A percentile compares a stretch with the other conserved stretches of the same genome.
These are phyloP conservation scores for Trachythela sp. DNA, from an alignment of 64 coral and sea anemone species.

Conservation along the genomic window DNA sequence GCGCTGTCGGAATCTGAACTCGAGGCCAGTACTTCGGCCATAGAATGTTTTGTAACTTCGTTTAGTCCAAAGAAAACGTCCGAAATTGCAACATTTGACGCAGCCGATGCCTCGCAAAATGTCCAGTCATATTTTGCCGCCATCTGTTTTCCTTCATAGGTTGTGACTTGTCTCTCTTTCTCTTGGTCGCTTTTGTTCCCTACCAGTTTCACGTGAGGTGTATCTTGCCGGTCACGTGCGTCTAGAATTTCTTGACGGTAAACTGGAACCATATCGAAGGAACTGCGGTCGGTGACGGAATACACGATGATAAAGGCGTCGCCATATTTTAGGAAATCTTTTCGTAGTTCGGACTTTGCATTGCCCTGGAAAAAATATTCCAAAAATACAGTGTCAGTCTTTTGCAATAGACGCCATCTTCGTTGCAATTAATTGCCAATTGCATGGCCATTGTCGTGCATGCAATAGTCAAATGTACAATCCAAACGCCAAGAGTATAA, in stretches of 20 bases:
- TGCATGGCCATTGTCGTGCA: no score
- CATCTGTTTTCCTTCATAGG: constrained; percentile 43
- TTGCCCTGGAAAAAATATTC: background rate
- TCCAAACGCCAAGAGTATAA: no score
- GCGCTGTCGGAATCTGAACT: background rate
- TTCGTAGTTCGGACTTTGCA: background rate
- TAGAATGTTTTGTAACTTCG: background rate
- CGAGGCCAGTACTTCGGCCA: background rate
- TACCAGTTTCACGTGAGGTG: constrained; percentile 40
- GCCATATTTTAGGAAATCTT: constrained; percentile 50
- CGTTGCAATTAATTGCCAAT: no score
- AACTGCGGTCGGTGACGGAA: constrained; percentile 51
- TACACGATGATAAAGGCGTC: constrained; percentile 67
- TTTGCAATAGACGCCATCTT: no score
- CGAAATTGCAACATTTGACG: background rate
- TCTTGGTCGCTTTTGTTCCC: constrained; percentile 68
- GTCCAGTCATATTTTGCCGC: constrained; percentile 61
- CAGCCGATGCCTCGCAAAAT: constrained; percentile 60
- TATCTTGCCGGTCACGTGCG: constrained; percentile 21
- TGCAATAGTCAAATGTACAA: no score
- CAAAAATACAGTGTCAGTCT: background rate
- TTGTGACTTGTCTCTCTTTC: constrained; percentile 57
- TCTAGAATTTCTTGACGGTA: constrained; percentile 56
- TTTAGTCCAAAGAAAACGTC: background rate
- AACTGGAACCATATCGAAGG: constrained; percentile 57